Percentiles rank a stretch among this genome's conserved stretches.
phyloP scores from a whole-genome alignment of 30 jellyfish, hydroid and myxozoan species.

The Chironex yamaguchii region DNA sequence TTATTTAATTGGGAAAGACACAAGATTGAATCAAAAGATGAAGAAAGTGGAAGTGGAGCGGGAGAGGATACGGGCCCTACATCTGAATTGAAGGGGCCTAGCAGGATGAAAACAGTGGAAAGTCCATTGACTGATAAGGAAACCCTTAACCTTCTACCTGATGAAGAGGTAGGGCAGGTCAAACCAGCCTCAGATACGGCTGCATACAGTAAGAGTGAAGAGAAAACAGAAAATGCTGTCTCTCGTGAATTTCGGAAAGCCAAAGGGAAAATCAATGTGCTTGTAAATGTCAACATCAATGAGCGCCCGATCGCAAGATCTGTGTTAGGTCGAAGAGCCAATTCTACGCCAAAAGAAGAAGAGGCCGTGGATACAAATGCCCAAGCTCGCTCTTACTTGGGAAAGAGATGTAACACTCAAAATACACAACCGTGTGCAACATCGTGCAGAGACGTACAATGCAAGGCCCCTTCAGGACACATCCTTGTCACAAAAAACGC shows the following conservation, averaged over 20 bases:
- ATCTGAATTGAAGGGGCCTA: background rate
- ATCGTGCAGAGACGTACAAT: background rate
- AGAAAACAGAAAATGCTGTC: slow-evolving; percentile 3
- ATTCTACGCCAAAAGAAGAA: background rate
- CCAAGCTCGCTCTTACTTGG: background rate
- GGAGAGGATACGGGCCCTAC: background rate
- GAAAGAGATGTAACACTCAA: background rate
- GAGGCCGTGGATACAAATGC: background rate
- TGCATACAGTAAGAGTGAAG: background rate
- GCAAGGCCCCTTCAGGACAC: background rate
- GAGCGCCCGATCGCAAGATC: slow-evolving; percentile 85
- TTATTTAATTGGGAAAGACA: slow-evolving; percentile 88
- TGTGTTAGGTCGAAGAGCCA: background rate
- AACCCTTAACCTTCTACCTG: background rate
- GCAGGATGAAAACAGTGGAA: background rate
- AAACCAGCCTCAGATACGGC: background rate
- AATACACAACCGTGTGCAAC: background rate
- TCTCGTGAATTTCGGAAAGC: slow-evolving; percentile 30
- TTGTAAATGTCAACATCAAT: slow-evolving; percentile 94
- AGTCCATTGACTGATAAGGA: background rate
- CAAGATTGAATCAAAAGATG: slow-evolving; percentile 40
- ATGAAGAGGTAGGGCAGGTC: slow-evolving; percentile 3
- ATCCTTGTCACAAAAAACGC: too few species aligned
- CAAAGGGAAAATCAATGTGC: slow-evolving; percentile 90
- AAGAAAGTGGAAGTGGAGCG: slow-evolving; percentile 30